phyloP scores from a whole-genome alignment of 2,888 invertebrate species.

The Germaria angustata region DNA sequence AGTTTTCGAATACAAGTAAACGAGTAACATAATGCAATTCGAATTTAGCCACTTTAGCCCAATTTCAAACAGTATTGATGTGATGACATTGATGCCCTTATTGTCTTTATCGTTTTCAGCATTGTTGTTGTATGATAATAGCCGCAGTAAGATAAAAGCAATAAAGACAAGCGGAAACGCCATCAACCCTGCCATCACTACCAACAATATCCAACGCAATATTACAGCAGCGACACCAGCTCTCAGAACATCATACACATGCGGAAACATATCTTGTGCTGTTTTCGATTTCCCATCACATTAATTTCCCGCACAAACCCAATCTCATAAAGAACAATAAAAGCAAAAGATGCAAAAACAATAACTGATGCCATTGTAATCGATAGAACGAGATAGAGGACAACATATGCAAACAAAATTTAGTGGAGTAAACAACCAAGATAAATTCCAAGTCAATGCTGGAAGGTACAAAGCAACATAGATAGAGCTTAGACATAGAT shows the following conservation, averaged over 20 bases:
- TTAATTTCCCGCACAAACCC: slow-evolving; percentile 47
- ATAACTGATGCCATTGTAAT: background rate
- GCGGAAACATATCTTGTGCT: slow-evolving; percentile 30
- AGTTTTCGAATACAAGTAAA: background rate
- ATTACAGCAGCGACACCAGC: slow-evolving; percentile 4
- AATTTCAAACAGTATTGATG: slow-evolving; percentile 29
- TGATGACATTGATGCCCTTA: slow-evolving; percentile 14
- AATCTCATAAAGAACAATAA: slow-evolving; percentile 48
- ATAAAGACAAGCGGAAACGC: slow-evolving; percentile 24
- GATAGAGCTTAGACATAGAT: background rate
- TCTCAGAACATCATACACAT: slow-evolving; percentile 11
- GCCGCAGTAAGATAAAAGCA: slow-evolving; percentile 15
- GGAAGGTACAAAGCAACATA: background rate
- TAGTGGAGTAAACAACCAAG: background rate
- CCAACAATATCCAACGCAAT: background rate
- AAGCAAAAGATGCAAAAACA: slow-evolving; percentile 12
- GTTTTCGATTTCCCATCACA: slow-evolving; percentile 50
- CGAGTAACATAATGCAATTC: slow-evolving; percentile 49
- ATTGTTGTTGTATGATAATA: background rate
- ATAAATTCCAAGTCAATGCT: background rate
- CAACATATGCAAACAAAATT: background rate
- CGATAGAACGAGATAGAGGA: background rate
- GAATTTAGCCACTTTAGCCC: slow-evolving; percentile 20
- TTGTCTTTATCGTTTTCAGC: background rate
- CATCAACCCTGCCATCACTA: background rate